These are phyloP conservation scores for Arrhopalites spinosus DNA, from an alignment of 2,888 invertebrate species.

Conservation along the genomic window DNA sequence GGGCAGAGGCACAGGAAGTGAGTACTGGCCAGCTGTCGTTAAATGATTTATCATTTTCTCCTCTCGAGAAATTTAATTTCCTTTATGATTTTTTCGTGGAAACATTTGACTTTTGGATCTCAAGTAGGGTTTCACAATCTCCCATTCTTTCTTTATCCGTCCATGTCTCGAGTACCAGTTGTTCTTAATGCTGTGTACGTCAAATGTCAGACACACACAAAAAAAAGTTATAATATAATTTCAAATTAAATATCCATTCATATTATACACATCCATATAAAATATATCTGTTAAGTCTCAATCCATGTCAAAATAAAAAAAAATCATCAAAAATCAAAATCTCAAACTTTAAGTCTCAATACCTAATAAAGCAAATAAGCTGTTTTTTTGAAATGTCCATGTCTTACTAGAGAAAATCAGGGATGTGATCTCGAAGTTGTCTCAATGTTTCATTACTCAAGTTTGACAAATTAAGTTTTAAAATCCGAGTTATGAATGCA, in stretches of 20 bases:
- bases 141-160: constrained; percentile 7
- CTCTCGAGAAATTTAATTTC: constrained; percentile 9
- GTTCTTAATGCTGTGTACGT: background rate
- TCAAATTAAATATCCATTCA: background rate
- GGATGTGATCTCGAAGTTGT: constrained; percentile 1
- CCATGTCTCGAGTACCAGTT: background rate
- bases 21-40: background rate
- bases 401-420: constrained; percentile 1
- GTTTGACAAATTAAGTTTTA: background rate
- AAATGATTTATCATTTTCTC: constrained; percentile 14
- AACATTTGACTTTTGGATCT: constrained; percentile 3
- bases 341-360: too few species aligned
- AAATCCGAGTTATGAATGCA: background rate
- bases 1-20: too few species aligned
- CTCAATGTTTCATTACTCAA: background rate
- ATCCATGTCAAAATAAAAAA: background rate
- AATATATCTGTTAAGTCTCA: background rate
- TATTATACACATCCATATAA: background rate
- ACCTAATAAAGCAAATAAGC: too few species aligned
- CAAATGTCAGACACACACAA: background rate
- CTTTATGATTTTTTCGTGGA: constrained; percentile 4
- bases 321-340: too few species aligned
- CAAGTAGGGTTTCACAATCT: background rate
- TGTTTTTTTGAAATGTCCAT: too few species aligned
- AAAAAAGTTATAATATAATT: background rate